phyloP scores from a whole-genome alignment of 1,140 invertebrate species.

The Drosophila albomicans region DNA sequence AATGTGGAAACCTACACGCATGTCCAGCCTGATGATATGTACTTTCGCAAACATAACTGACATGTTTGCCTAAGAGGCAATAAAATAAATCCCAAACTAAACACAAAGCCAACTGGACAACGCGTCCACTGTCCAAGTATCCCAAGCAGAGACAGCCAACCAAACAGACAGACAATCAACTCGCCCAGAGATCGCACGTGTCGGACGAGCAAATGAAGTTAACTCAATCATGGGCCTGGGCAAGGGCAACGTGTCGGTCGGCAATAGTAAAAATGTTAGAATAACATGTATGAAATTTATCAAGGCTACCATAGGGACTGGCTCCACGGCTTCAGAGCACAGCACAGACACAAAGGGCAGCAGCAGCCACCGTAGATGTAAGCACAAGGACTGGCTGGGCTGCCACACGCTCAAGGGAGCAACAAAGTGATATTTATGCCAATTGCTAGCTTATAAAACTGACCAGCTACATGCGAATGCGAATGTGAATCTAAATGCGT shows the following conservation, averaged over 20 bases:
- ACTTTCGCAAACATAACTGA: conserved; percentile 83
- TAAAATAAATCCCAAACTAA: conserved; percentile 75
- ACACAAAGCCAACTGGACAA: conserved; percentile 52
- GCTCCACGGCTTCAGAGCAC: conserved; percentile 23
- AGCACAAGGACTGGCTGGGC: conserved; percentile 20
- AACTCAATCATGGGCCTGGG: conserved; percentile 71
- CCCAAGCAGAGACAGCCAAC: conserved; percentile 1
- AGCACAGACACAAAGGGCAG: conserved; percentile 32
- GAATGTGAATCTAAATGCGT: conserved; percentile 57
- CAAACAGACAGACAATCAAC: conserved; percentile 3
- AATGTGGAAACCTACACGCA: conserved; percentile 75
- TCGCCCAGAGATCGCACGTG: conserved; percentile 56
- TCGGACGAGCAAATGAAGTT: conserved; percentile 75
- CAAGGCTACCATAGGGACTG: conserved; percentile 56
- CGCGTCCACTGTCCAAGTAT: conserved; percentile 10
- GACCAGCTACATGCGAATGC: conserved; percentile 50
- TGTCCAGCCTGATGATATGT: conserved; percentile 81
- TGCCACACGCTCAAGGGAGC: conserved; percentile 70
- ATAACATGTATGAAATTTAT: conserved; percentile 78
- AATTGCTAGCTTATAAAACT: conserved; percentile 71
- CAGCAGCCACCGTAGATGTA: conserved; percentile 8
- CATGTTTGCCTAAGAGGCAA: conserved; percentile 81
- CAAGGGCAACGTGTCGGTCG: conserved; percentile 52
- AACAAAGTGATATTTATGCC: conserved; percentile 81
- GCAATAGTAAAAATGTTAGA: conserved; percentile 81